Conservation (phyloP, 2,113 vertebrate genomes). For the Pyxicephalus adspersus region DNA sequence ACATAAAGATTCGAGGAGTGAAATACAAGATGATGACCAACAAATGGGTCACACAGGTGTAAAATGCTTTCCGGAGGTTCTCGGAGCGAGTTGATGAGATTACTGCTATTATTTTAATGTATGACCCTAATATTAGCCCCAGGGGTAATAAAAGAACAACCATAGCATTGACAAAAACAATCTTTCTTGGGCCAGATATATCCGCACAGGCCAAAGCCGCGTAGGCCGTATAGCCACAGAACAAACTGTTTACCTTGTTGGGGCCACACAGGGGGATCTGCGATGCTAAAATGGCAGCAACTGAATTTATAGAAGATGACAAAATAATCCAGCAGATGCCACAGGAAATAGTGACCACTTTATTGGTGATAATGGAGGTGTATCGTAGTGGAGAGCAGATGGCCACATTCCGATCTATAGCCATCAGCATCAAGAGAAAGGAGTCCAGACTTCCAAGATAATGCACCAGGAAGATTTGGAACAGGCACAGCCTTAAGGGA, state of each 20-base stretch:
- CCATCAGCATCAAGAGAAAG: constrained; percentile 62
- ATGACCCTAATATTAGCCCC: constrained; percentile 7
- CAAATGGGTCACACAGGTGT: constrained; percentile 25
- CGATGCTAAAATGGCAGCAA: constrained; percentile 50
- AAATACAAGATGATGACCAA: constrained; percentile 13
- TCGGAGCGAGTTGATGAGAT: constrained; percentile 3
- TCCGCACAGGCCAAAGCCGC: constrained; percentile 58
- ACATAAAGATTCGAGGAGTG: constrained; percentile 2
- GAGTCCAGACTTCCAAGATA: constrained; percentile 61
- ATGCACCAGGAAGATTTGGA: constrained; percentile 64
- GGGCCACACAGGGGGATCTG: constrained; percentile 62
- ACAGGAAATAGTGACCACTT: neutral
- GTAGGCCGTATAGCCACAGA: constrained; percentile 58
- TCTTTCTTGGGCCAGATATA: neutral
- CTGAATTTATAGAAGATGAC: neutral
- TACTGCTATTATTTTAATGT: neutral
- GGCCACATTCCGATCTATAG: constrained; percentile 57
- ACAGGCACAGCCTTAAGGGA: constrained; percentile 59
- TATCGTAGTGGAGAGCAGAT: constrained; percentile 74
- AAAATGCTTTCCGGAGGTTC: neutral
- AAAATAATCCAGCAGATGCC: constrained; percentile 25
- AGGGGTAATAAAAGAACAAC: constrained; percentile 5
- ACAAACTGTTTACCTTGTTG: constrained; percentile 61
- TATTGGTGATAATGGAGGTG: constrained; percentile 61
- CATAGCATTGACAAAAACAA: neutral